Conservation (phyloP, 2,797 vertebrate species). For the Intellagama lesueurii region DNA sequence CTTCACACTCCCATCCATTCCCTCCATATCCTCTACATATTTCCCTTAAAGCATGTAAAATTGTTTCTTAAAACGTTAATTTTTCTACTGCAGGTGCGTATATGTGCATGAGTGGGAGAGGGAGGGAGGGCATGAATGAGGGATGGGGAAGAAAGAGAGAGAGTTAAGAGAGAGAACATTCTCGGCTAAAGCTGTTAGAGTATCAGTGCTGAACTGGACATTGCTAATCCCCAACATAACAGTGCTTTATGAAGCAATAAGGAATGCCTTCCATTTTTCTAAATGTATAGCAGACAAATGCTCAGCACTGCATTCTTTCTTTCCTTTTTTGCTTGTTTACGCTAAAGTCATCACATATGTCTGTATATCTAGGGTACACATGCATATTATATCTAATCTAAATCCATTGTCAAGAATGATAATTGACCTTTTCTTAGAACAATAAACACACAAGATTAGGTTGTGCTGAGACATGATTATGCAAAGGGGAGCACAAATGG, state of each 20-base stretch:
- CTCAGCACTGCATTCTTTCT: constrained; percentile 15
- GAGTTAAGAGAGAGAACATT: too few relatives aligned
- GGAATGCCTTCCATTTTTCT: constrained; percentile 18
- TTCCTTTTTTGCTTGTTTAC: constrained; percentile 12
- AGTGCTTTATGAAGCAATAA: constrained; percentile 11
- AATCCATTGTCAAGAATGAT: neutral
- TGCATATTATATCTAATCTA: constrained; percentile 28
- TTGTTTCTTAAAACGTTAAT: too few relatives aligned
- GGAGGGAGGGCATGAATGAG: too few relatives aligned
- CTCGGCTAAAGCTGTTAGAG: constrained; percentile 27
- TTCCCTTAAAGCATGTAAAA: neutral
- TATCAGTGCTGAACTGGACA: constrained; percentile 33
- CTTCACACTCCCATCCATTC: neutral
- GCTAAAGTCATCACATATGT: neutral
- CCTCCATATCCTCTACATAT: neutral
- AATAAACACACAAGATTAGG: constrained; percentile 19
- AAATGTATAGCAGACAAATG: constrained; percentile 39
- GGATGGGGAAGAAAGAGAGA: too few relatives aligned
- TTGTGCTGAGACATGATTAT: constrained; percentile 32
- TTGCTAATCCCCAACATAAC: constrained; percentile 12
- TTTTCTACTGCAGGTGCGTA: too few relatives aligned
- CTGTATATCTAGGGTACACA: neutral
- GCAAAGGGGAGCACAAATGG: constrained; percentile 12
- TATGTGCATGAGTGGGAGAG: too few relatives aligned
- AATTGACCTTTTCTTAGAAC: neutral